Percentiles rank a stretch among this genome's conserved stretches.
Evolutionary conservation across 2,888 invertebrate species (phyloP).

Genomic region (Philaethria dido): DNA sequence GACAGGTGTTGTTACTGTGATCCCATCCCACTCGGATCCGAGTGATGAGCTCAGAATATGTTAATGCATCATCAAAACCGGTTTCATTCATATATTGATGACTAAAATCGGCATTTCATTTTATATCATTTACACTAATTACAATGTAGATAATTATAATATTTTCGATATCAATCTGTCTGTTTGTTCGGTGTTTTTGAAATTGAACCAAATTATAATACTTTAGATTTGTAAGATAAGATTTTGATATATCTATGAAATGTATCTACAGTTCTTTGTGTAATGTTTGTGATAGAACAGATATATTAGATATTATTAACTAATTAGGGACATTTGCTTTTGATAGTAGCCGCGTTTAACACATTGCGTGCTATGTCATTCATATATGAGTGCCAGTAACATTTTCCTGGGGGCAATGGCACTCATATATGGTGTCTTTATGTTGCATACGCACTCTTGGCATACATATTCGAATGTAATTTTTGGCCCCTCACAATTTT

Average conservation of each 20-base stretch:
- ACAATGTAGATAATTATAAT: constrained; percentile 1
- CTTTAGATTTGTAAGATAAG: background rate
- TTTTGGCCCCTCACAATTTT: no score
- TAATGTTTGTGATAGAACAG: background rate
- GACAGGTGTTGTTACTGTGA: no score
- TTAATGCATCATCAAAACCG: background rate
- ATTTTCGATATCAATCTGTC: background rate
- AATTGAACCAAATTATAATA: constrained; percentile 5
- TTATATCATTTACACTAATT: constrained; percentile 2
- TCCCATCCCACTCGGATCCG: no score
- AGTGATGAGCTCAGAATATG: background rate
- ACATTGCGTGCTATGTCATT: no score
- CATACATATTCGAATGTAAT: no score
- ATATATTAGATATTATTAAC: no score
- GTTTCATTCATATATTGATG: background rate
- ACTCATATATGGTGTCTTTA: no score
- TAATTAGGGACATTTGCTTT: background rate
- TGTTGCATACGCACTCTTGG: no score
- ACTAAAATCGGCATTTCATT: background rate
- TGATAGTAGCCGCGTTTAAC: background rate
- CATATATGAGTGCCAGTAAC: no score
- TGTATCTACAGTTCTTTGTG: background rate
- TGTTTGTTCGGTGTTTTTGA: constrained; percentile 9
- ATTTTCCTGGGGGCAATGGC: no score
- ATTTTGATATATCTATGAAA: constrained; percentile 8